Evolutionary conservation across 2,113 vertebrate species (phyloP), one percentile per base, ranked within the genome.

Genomic region (Numida meleagris): DNA sequence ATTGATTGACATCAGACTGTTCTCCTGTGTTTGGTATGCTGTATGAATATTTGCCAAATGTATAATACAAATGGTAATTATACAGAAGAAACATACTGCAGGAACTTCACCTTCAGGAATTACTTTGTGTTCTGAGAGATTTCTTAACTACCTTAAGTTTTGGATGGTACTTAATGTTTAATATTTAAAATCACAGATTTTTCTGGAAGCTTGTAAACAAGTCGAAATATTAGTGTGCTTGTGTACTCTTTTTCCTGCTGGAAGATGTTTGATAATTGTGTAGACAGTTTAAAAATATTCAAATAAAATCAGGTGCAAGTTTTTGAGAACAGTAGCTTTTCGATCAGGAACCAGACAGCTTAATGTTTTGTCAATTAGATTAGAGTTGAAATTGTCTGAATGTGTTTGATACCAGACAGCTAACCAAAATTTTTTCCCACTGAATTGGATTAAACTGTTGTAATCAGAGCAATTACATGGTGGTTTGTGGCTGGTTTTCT

Each of bases 361-460:
- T 70, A 97, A 96, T 96, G 90, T 81, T 89, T 83, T 58, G n/a
- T 92, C 80, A 95, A 97, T 97, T 97, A 74, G 85, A 96, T 97
- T 97, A 97, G 77, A 72, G 63, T 68, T 81, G 51, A 89, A 93
- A 72, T 93, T 90, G 96, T 96, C 95, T 95, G 77, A 97, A 96
- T 93, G 89, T 92, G 88, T 94, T 96, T 65, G 73, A 87, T 97
- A 93, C 70, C 83, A 96, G 94, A 86, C 86, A 86, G 66, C 63
- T 77, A 91, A 87, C 43, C 12, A 58, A 75, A 68, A 23, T 18
- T 23, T 92, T 89, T 86, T 23, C 51, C 33, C 46, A 34, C 55
- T 72, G 45, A 95, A 96, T 97, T 94, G 77, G 68, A 96, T 97
- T 97, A 96, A 94, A 73, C 53, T 92, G 75, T 82, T 86, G 74